Evolutionary conservation across 2,113 vertebrate genomes (phyloP).

Genomic region (Elaphurus davidianus): DNA sequence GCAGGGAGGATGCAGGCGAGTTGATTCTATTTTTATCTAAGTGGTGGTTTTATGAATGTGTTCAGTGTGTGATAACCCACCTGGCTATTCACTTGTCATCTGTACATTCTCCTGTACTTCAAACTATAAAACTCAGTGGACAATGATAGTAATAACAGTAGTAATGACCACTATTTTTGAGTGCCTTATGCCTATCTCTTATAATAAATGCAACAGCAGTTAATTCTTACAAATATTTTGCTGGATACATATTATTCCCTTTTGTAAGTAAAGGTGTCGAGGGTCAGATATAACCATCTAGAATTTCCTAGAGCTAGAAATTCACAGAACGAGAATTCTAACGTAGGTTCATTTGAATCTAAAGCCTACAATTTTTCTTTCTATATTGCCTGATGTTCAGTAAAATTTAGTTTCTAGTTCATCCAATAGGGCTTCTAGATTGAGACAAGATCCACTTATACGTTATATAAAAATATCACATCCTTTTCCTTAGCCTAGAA

Average conservation of each 20-base stretch:
- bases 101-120: not conserved
- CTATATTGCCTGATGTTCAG: not conserved
- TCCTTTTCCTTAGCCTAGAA: not conserved
- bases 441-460: not conserved
- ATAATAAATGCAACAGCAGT: not conserved
- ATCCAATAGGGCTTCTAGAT: not conserved
- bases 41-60: accelerated
- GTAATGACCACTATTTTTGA: not conserved
- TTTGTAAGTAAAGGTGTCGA: not conserved
- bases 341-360: not conserved
- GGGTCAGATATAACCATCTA: not conserved
- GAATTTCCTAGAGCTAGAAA: not conserved
- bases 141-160: not conserved
- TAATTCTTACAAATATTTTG: not conserved
- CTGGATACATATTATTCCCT: not conserved
- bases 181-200: not conserved
- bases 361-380: not conserved
- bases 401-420: not conserved
- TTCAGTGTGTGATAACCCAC: not conserved
- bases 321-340: not conserved
- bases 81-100: not conserved
- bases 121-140: not conserved
- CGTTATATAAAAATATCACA: not conserved
- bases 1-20: not conserved
- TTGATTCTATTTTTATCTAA: not conserved